These are phyloP conservation scores for Drosophila dunni DNA, from an alignment of 1,140 invertebrate species.

Conservation along the genomic window DNA sequence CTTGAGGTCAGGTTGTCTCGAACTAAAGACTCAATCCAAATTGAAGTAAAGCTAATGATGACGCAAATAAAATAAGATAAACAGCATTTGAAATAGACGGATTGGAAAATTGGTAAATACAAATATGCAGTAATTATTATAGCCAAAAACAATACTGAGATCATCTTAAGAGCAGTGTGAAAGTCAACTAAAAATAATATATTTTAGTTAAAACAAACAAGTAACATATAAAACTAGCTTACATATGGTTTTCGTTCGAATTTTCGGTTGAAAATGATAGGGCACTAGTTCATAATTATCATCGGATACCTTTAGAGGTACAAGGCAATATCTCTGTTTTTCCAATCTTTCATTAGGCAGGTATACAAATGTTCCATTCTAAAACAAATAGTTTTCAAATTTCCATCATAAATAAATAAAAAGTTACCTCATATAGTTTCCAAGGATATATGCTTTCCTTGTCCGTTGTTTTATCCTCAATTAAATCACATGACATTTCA, in stretches of 20 bases:
- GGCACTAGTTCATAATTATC: conserved; percentile 3
- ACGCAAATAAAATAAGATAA: conserved; percentile 9
- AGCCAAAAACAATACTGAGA: conserved; percentile 11
- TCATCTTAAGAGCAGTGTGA: background rate
- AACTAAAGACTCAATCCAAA: background rate
- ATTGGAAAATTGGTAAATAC: conserved; percentile 1
- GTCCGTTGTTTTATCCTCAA: background rate
- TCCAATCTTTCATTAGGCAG: background rate
- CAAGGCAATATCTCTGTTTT: conserved; percentile 10
- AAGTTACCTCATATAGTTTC: conserved; percentile 2
- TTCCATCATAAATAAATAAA: background rate
- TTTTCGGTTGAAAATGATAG: background rate
- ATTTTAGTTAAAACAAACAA: background rate
- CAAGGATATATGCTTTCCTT: background rate
- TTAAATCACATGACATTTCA: background rate
- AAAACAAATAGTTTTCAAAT: background rate
- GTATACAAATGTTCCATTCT: background rate
- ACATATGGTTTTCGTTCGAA: conserved; percentile 1
- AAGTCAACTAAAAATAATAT: conserved; percentile 3
- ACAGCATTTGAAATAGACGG: background rate
- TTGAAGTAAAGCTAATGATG: background rate
- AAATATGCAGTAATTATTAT: background rate
- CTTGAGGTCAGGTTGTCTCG: background rate
- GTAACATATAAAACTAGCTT: background rate
- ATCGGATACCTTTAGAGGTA: background rate